Percentiles rank a stretch among this genome's conserved stretches.
Conservation (phyloP, 1,140 invertebrate genomes). For the Potamilus streckersoni region DNA sequence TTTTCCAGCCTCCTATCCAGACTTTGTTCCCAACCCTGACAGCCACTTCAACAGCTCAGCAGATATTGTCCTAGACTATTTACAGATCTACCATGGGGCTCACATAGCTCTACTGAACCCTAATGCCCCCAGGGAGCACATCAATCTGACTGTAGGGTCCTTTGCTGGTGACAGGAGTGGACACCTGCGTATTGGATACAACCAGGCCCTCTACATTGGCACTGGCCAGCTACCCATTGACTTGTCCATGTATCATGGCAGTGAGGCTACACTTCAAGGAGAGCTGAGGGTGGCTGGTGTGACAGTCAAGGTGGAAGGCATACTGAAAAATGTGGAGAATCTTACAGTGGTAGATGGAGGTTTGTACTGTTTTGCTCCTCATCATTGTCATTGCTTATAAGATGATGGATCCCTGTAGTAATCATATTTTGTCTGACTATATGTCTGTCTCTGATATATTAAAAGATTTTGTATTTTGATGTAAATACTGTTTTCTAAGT, state of each 20-base stretch:
- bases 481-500: neutral
- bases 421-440: too few relatives aligned
- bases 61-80: slow-evolving; percentile 25
- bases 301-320: slow-evolving; percentile 46
- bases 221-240: slow-evolving; percentile 45
- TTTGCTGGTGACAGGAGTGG: slow-evolving; percentile 51
- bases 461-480: too few relatives aligned
- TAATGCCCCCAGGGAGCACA: slow-evolving; percentile 14
- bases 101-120: slow-evolving; percentile 45
- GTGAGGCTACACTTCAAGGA: slow-evolving; percentile 45
- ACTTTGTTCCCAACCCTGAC: slow-evolving; percentile 23
- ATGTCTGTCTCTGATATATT: too few relatives aligned
- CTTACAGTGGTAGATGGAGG: slow-evolving; percentile 56
- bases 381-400: neutral
- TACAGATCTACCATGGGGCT: slow-evolving; percentile 47
- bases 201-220: slow-evolving; percentile 51
- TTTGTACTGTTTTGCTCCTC: slow-evolving; percentile 6
- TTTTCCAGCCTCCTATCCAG: slow-evolving; percentile 40
- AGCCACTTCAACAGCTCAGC: slow-evolving; percentile 3
- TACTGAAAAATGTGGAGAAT: slow-evolving; percentile 54
- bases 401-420: too few relatives aligned
- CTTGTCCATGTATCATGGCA: slow-evolving; percentile 49
- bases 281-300: slow-evolving; percentile 54
- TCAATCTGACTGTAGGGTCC: slow-evolving; percentile 31
- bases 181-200: slow-evolving; percentile 52